Evolutionary conservation across 1,140 invertebrate species (phyloP), one percentile per base, ranked within the genome.

Genomic region (Triops cancriformis): DNA sequence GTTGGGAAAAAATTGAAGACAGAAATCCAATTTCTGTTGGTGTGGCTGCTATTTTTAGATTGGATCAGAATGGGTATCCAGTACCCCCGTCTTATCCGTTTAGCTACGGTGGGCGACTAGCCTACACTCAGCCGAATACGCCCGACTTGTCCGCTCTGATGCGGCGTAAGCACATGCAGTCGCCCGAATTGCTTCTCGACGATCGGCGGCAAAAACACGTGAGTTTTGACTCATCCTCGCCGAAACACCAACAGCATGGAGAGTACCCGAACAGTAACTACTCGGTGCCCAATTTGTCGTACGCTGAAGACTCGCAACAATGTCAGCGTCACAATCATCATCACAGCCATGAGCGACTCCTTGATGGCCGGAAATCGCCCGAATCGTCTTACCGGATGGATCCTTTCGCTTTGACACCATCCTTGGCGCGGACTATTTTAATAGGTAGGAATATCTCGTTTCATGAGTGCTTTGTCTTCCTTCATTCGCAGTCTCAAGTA

Each of bases 121-220:
- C 80, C 41, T 81, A 79, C 80, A 82, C 81, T 0, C 81, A 82
- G 72, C 82, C 83, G 42, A 83, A 83, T 81, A 83, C 82, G 0
- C 83, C 83, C 5, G 83, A 84, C 76, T 79, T 83, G 14, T 79
- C 74, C 27, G 78, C 73, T 4, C 45, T 76, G 0, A 43, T 80
- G 28, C 41, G 76, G 27, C 27, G 79, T n/a, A 14, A 74, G n/a
- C 73, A 76, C 12, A 75, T 79, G 72, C 41, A 73, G 42, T 78
- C 64, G n/a, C 28, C 37, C 37, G 74, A 73, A 31, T 26, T 79
- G 14, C 42, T 72, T 4, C 77, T 82, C 14, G 83, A 85, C 28
- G 83, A 85, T 27, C 79, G 82, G 12, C 83, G 81, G 74, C 85
- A 77, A 79, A 96, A 95, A 84, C 94, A 96, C 84, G 94, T 97